Conservation (phyloP, 1,140 invertebrate species). For the Pseudomyrmex flavicornis region DNA sequence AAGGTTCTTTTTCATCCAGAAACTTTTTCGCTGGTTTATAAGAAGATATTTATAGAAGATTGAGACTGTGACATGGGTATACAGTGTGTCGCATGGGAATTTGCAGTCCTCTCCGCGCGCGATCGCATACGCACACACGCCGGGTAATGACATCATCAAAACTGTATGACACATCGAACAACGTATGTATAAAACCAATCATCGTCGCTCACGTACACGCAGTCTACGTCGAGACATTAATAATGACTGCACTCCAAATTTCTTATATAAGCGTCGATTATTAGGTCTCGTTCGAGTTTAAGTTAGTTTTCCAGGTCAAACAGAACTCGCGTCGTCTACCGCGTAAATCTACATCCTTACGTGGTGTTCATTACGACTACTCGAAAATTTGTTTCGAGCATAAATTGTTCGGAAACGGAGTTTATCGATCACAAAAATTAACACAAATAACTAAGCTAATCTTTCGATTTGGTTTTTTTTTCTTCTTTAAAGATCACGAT, state of each 20-base stretch:
- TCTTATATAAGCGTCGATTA: constrained; percentile 30
- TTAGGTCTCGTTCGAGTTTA: constrained; percentile 41
- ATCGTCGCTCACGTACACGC: not conserved
- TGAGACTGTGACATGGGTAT: not conserved
- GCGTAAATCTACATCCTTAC: constrained; percentile 35
- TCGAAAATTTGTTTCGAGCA: not conserved
- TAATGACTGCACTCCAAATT: constrained; percentile 32
- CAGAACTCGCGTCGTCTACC: constrained; percentile 8
- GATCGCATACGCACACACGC: too few species aligned
- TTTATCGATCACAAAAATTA: not conserved
- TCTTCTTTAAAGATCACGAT: not conserved
- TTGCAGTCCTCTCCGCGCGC: not conserved
- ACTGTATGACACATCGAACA: not conserved
- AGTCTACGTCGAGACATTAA: constrained; percentile 14
- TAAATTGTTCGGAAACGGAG: constrained; percentile 15
- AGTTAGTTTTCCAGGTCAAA: constrained; percentile 50
- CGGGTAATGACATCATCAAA: not conserved
- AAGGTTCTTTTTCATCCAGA: not conserved
- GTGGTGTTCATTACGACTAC: not conserved
- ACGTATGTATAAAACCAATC: not conserved
- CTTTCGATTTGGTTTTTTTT: not conserved
- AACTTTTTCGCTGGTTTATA: not conserved
- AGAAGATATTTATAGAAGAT: constrained; percentile 5
- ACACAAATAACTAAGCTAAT: too few species aligned
- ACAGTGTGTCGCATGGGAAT: not conserved